A percentile compares a stretch with the other conserved stretches of the same genome.
Evolutionary conservation across 1,140 invertebrate genomes (phyloP).

Genomic region (Zophobas atratus): DNA sequence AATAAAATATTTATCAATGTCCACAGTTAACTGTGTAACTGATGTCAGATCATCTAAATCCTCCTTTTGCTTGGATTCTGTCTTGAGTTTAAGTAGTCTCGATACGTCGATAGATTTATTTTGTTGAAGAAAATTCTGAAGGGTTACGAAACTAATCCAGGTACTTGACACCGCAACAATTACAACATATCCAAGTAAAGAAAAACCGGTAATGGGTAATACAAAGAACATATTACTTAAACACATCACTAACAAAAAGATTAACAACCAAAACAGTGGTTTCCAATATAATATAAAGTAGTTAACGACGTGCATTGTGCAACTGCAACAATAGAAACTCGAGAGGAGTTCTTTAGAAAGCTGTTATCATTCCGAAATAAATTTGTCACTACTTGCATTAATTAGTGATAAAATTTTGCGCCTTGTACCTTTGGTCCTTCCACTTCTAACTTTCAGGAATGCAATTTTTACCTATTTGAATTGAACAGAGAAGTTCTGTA

Average conservation of each 20-base stretch:
- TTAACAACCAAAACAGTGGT: slow-evolving; percentile 19
- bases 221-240: slow-evolving; percentile 21
- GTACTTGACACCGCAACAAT: slow-evolving; percentile 18
- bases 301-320: slow-evolving; percentile 10
- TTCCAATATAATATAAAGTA: slow-evolving; percentile 30
- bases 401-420: not conserved
- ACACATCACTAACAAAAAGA: slow-evolving; percentile 20
- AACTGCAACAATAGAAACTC: not conserved
- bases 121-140: slow-evolving; percentile 34
- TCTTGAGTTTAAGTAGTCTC: slow-evolving; percentile 10
- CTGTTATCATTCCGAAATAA: not conserved
- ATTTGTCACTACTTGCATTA: slow-evolving; percentile 24
- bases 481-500: no score
- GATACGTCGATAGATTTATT: slow-evolving; percentile 27
- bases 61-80: not conserved
- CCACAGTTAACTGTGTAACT: slow-evolving; percentile 56
- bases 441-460: no score
- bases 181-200: slow-evolving; percentile 31
- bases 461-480: no score
- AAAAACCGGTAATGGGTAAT: slow-evolving; percentile 27
- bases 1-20: slow-evolving; percentile 63
- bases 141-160: slow-evolving; percentile 22
- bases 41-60: slow-evolving; percentile 52
- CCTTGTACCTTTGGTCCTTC: not conserved
- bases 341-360: not conserved